phyloP scores from a whole-genome alignment of 2,888 invertebrate species.

The Sesamia inferens region DNA sequence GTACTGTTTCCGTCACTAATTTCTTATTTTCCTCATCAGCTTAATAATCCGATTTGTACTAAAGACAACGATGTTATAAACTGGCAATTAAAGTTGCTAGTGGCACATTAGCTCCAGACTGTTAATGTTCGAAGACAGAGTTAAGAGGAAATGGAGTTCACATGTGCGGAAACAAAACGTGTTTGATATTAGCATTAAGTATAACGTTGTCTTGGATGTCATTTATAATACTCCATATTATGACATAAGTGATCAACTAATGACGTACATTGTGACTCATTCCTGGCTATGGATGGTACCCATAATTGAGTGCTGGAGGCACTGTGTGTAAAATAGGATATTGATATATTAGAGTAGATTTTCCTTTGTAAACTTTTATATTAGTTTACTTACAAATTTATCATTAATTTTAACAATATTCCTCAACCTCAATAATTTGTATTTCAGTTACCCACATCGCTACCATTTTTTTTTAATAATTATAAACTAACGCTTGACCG shows the following conservation, averaged over 20 bases:
- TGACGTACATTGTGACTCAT: too few relatives aligned
- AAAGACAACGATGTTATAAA: conserved; percentile 52
- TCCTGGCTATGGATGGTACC: background rate
- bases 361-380: background rate
- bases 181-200: background rate
- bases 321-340: background rate
- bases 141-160: conserved; percentile 17
- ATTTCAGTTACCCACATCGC: background rate
- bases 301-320: too few relatives aligned
- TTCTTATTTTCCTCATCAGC: conserved; percentile 49
- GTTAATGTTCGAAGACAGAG: conserved; percentile 35
- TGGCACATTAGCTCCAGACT: conserved; percentile 47
- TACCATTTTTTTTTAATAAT: too few relatives aligned
- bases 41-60: conserved; percentile 37
- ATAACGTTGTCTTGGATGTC: background rate
- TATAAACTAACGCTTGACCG: too few relatives aligned
- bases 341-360: background rate
- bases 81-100: conserved; percentile 56
- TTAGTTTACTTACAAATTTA: background rate
- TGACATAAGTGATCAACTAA: background rate
- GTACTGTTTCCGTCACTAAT: conserved; percentile 16
- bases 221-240: background rate
- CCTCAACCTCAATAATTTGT: background rate
- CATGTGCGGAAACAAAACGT: background rate
- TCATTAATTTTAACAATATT: background rate